Evolutionary conservation across 2,797 vertebrate genomes (phyloP).

Genomic region (Gallirallus australis): DNA sequence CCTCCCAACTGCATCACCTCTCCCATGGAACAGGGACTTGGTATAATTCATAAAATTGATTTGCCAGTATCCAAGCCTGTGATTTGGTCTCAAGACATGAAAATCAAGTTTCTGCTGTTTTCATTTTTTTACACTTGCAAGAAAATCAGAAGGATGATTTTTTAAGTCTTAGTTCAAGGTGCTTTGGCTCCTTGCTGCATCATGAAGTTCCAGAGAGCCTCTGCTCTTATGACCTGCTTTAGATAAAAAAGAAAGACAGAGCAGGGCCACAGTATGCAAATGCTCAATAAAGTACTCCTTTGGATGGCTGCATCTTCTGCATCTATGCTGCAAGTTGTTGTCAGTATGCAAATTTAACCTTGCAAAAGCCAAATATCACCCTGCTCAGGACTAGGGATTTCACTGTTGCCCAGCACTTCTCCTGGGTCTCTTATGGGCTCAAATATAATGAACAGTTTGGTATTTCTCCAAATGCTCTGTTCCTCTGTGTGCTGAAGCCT

Average conservation of each 20-base stretch:
- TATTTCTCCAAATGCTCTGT: not conserved
- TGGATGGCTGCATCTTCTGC: not conserved
- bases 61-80: not conserved
- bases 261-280: not conserved
- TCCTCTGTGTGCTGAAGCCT: not conserved
- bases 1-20: not conserved
- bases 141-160: not conserved
- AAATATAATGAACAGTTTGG: not conserved
- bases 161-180: not conserved
- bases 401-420: not conserved
- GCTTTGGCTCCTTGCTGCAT: not conserved
- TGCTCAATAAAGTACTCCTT: not conserved
- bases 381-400: not conserved
- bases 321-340: not conserved
- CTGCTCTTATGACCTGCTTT: not conserved
- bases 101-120: not conserved
- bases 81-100: not conserved
- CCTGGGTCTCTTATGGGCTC: not conserved
- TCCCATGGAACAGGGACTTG: not conserved
- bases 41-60: not conserved
- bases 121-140: accelerated
- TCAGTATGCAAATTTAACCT: not conserved
- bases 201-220: not conserved
- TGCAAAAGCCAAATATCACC: not conserved
- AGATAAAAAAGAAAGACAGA: not conserved